phyloP scores from a whole-genome alignment of 2,797 vertebrate species.

The Triplophysa yarkandensis region DNA sequence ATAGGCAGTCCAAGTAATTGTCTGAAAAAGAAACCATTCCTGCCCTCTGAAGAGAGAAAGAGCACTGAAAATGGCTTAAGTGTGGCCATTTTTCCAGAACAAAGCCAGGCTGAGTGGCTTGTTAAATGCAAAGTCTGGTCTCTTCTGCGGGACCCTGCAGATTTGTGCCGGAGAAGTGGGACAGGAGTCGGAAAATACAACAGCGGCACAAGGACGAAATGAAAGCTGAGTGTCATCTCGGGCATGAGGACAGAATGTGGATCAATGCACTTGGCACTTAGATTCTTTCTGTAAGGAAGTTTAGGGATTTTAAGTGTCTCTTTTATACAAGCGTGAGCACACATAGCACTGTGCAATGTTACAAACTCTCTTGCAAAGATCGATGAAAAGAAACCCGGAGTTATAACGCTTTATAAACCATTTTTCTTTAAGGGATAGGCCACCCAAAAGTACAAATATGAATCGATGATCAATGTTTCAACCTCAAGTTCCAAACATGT shows the following conservation, averaged over 20 bases:
- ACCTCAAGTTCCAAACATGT: too few species aligned
- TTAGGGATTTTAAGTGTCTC: neutral
- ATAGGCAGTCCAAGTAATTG: slow-evolving; percentile 43
- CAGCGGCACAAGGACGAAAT: slow-evolving; percentile 33
- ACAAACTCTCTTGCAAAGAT: slow-evolving; percentile 19
- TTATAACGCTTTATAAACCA: slow-evolving; percentile 3
- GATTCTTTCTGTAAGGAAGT: neutral
- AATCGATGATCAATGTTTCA: too few species aligned
- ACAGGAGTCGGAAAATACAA: slow-evolving; percentile 32
- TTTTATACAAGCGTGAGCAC: neutral
- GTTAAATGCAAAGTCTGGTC: slow-evolving; percentile 46
- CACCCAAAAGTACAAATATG: too few species aligned
- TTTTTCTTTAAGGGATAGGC: neutral
- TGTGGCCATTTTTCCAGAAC: slow-evolving; percentile 42
- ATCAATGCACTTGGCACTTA: slow-evolving; percentile 34
- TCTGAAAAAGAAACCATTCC: slow-evolving; percentile 34
- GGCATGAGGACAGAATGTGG: slow-evolving; percentile 14
- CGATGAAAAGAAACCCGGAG: neutral
- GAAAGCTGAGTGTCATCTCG: slow-evolving; percentile 25
- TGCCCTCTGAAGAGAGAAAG: slow-evolving; percentile 29
- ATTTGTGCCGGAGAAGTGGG: slow-evolving; percentile 39
- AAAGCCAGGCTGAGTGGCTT: slow-evolving; percentile 43
- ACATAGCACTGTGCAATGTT: neutral
- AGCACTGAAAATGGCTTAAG: slow-evolving; percentile 38
- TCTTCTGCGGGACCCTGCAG: slow-evolving; percentile 22